Evolutionary conservation across 1,140 invertebrate genomes (phyloP), one percentile per base, ranked within the genome.

Genomic region (Solenopsis fugax): DNA sequence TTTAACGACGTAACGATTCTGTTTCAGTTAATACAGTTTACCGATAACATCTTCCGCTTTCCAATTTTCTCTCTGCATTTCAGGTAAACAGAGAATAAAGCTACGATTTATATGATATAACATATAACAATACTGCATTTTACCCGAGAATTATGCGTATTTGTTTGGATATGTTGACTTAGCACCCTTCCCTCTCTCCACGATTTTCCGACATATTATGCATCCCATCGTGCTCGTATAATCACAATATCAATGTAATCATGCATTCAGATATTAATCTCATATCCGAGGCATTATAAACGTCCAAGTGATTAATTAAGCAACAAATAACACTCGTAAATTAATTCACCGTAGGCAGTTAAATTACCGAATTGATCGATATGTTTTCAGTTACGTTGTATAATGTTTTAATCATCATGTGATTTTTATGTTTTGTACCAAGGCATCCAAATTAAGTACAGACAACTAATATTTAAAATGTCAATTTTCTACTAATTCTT

Each of bases 1-100:
- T 93, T 86, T 87, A 90, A 93, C 75, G 82, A 90, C 56, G 48
- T 91, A 90, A 91, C 91, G 88, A 92, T 93, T 86, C 88, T 89
- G 65, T 88, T 41, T 41, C 10, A 75, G 41, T 87, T 88, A 90
- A 88, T 73, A n/a, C 29, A 58, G 37, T 84, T 84, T 75, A 84
- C 60, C 7, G 69, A 73, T 82, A 82, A 58, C 54, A 73, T 73
- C 80, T 84, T 84, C 45, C n/a, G 24, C 12, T n/a, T 5, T 41
- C 5, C 50, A 72, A 72, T 48, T 3, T 73, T 73, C 67, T 60
- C 67, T 34, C 18, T 37, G 24, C 45, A 13, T 62, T 84, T 73
- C 45, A 71, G 24, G 4, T 48, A 60, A 84, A 73, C n/a, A 48
- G 54, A 60, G 13, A 75, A 75, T 50, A 75, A 84, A 84, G 69